phyloP scores from a whole-genome alignment of 2,797 vertebrate species.

The Mormyrops boulengeri region DNA sequence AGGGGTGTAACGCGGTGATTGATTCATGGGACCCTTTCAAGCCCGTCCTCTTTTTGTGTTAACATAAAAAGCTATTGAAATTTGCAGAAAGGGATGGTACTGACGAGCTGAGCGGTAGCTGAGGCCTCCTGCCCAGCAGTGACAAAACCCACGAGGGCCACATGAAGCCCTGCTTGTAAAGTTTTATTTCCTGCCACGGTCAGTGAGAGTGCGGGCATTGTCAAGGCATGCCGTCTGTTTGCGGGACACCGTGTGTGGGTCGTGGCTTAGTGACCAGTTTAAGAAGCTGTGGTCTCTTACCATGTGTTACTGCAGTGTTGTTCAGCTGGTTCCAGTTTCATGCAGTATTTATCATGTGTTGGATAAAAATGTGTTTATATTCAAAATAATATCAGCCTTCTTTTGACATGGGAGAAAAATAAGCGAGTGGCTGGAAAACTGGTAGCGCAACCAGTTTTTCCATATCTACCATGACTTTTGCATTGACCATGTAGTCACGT shows the following conservation, averaged over 20 bases:
- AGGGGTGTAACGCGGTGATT: background rate
- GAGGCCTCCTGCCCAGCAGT: background rate
- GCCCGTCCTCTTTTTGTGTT: background rate
- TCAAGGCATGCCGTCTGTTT: background rate
- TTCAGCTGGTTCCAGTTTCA: background rate
- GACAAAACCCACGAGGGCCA: background rate
- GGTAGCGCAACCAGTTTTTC: background rate
- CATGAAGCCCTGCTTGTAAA: background rate
- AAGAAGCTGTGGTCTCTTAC: background rate
- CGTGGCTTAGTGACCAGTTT: background rate
- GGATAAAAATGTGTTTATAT: background rate
- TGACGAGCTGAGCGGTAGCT: background rate
- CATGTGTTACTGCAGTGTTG: background rate
- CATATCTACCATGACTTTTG: background rate
- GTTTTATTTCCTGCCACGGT: background rate
- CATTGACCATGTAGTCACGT: background rate
- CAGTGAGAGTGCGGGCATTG: background rate
- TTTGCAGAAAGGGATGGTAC: background rate
- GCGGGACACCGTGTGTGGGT: background rate
- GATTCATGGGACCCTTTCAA: background rate
- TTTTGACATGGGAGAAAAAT: background rate
- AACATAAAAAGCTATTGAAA: background rate
- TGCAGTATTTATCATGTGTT: background rate
- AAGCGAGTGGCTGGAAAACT: background rate
- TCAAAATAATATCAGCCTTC: background rate